These are phyloP conservation scores for Gallinago jamesoni DNA, from an alignment of 2,113 vertebrate genomes.

Conservation along the genomic window DNA sequence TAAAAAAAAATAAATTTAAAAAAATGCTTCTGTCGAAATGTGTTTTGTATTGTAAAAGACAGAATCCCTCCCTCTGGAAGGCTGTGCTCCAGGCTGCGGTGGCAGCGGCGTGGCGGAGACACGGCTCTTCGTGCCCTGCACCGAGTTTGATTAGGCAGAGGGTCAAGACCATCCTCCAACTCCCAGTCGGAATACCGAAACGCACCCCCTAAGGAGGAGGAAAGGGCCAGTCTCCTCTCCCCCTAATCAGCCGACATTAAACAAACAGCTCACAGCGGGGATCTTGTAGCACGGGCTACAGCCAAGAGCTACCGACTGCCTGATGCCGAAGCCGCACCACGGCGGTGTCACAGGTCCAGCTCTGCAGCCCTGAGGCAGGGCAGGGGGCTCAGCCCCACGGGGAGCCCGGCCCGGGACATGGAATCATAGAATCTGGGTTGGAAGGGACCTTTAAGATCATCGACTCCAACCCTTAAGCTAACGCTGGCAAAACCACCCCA, in stretches of 20 bases:
- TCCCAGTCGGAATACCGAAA: not conserved
- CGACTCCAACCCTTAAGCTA: not conserved
- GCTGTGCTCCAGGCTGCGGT: not conserved
- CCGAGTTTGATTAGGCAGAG: not conserved
- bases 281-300: rapidly evolving
- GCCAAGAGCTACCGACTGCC: not conserved
- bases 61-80: not conserved
- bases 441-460: not conserved
- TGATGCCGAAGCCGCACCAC: rapidly evolving
- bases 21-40: not conserved
- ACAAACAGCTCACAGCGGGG: not conserved
- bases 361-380: not conserved
- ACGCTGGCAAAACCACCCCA: not conserved
- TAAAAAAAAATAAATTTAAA: not conserved
- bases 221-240: not conserved
- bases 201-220: not conserved
- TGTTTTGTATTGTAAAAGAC: not conserved
- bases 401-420: not conserved
- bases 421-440: not conserved
- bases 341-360: not conserved
- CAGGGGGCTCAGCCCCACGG: not conserved
- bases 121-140: not conserved
- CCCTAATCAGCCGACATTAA: not conserved
- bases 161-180: not conserved
- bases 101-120: not conserved